Percentiles rank a stretch among this genome's conserved stretches.
These are phyloP conservation scores for Cyphomyrmex costatus DNA, from an alignment of 1,140 invertebrate genomes.

Conservation along the genomic window DNA sequence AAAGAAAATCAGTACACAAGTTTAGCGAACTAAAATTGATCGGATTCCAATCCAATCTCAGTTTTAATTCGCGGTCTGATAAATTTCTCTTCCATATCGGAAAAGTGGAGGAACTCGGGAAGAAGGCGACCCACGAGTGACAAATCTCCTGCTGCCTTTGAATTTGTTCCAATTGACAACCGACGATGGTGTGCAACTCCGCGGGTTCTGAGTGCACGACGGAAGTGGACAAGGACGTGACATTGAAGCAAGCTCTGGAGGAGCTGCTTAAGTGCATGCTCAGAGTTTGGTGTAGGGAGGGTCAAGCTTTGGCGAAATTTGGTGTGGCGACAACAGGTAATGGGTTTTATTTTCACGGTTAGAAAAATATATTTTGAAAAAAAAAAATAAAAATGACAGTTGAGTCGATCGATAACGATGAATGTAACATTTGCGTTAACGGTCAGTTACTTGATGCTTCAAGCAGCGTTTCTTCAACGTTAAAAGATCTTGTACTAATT, in stretches of 20 bases:
- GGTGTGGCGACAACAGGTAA: constrained; percentile 81
- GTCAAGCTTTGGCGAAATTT: constrained; percentile 88
- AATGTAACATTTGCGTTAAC: not conserved
- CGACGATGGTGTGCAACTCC: constrained; percentile 84
- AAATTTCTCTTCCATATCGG: not conserved
- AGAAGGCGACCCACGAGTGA: not conserved
- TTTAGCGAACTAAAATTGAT: too few relatives aligned
- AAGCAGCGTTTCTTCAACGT: not conserved
- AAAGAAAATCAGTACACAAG: too few relatives aligned
- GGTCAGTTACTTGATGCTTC: too few relatives aligned
- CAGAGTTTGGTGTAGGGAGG: constrained; percentile 92
- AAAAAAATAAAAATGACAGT: not conserved
- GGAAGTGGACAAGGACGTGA: constrained; percentile 86
- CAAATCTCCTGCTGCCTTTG: too few relatives aligned
- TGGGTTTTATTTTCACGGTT: constrained; percentile 12
- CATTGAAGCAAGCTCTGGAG: constrained; percentile 90
- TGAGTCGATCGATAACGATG: not conserved
- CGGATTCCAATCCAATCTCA: too few relatives aligned
- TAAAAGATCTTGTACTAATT: not conserved
- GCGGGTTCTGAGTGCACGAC: constrained; percentile 79
- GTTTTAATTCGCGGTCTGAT: too few relatives aligned
- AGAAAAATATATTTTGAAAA: not conserved
- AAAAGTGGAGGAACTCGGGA: not conserved
- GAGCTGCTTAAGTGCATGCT: constrained; percentile 93
- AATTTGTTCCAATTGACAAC: not conserved